phyloP scores from a whole-genome alignment of 2,113 vertebrate species.

The Dipodomys ordii region DNA sequence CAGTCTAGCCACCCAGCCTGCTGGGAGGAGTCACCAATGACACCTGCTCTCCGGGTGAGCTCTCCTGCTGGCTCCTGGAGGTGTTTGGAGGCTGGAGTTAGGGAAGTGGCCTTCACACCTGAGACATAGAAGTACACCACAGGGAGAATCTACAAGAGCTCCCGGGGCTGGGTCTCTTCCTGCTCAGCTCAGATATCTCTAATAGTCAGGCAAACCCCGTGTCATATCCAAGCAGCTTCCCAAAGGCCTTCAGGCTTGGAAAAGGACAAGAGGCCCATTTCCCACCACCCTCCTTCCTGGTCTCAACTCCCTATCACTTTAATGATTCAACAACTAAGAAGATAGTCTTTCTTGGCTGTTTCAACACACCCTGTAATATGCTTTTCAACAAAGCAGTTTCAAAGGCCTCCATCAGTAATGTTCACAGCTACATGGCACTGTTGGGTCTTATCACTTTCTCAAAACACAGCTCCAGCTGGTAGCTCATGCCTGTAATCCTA shows the following conservation, averaged over 20 bases:
- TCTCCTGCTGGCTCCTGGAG: neutral
- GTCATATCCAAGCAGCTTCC: neutral
- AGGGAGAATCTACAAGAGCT: neutral
- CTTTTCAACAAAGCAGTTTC: neutral
- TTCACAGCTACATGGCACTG: neutral
- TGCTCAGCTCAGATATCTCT: neutral
- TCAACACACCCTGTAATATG: neutral
- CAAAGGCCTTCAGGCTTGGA: neutral
- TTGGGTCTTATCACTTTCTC: rapidly evolving
- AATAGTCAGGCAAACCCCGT: neutral
- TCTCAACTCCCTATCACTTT: neutral
- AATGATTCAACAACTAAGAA: neutral
- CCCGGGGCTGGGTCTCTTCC: no score
- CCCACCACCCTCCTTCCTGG: neutral
- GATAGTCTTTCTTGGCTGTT: neutral
- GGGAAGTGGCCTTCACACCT: rapidly evolving
- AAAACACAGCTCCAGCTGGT: no score
- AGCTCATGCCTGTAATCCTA: no score
- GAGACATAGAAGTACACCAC: neutral
- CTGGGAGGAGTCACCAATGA: neutral
- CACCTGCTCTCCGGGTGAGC: rapidly evolving
- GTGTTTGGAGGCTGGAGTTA: rapidly evolving
- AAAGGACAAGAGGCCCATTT: rapidly evolving
- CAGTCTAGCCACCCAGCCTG: neutral
- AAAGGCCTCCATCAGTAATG: neutral